A percentile compares a stretch with the other conserved stretches of the same genome.
Conservation (phyloP, 2,888 invertebrate genomes). For the Lasiommata megera region DNA sequence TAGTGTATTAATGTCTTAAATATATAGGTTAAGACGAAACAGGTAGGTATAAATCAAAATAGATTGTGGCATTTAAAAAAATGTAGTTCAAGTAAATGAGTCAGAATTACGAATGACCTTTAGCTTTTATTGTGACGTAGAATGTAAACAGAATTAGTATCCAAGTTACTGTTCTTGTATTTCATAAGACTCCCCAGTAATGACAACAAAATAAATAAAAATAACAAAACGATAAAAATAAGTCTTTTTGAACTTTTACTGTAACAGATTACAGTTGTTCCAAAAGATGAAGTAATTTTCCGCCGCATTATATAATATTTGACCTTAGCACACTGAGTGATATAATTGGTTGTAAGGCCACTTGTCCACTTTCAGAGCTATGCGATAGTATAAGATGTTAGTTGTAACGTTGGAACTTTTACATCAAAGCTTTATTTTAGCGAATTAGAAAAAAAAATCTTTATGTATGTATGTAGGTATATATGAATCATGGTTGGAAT, state of each 20-base stretch:
- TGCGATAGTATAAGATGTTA: no score
- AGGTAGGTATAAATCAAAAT: background rate
- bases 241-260: background rate
- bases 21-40: constrained; percentile 2
- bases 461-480: no score
- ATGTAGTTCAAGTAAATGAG: background rate
- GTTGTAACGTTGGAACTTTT: no score
- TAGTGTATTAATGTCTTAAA: background rate
- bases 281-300: background rate
- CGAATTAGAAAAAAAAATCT: no score
- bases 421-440: no score
- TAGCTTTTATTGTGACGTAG: background rate
- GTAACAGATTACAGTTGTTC: background rate
- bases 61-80: background rate
- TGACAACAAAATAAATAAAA: background rate
- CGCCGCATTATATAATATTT: constrained; percentile 3
- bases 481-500: no score
- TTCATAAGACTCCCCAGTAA: background rate
- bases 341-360: background rate
- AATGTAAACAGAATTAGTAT: background rate
- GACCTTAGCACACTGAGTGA: background rate
- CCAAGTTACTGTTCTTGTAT: background rate
- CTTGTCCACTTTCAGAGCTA: background rate
- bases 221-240: background rate
- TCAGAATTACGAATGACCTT: background rate